Base-by-base conservation (phyloP, 2,888 invertebrate genomes). In the Caprella mutica region DNA sequence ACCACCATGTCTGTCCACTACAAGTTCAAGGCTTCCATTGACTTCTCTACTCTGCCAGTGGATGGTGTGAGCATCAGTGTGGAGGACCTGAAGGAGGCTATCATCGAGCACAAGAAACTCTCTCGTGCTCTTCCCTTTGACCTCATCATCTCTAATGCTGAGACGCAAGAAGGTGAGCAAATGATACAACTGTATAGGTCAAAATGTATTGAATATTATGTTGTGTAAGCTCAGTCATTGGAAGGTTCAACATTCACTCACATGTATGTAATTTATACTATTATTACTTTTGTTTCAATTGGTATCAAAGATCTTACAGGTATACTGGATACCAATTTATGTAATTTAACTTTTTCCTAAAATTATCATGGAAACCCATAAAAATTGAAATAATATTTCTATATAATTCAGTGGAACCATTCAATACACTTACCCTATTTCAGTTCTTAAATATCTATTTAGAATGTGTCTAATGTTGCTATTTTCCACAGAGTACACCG, bases 1-100 rank as follows among this genome's bases (percentile, higher is more conserved):
- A n/a, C n/a, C n/a, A n/a, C n/a, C n/a, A 92, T 92, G 85, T 94
- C 93, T 70, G 91, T 98, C 67, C 96, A 97, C 76, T 98, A 96
- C 77, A 97, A 97, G 76, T 97, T 98, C 73, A 96, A 96, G 77
- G 92, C 93, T 71, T 87, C 91, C 62, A 78, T 91, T 71, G 91
- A 94, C 73, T 93, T 86, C 77, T 93, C 96, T 72, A 94, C 94
- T 8, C 84, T 98, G 65, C 90, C 91, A 38, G 94, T 96, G 73
- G 94, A 96, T 80, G 97, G 96, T 59, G 79, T 97, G 59, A 89
- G 93, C 73, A 94, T 98, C 71, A 90, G 93, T 43, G 87, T 96
- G 67, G 85, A 84, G 46, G 97, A 98, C 73, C 78, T 98, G 66
- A 98, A 97, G 75, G 86, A 90, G 70, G 84, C 89, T 55, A 96